These are phyloP conservation scores for Petrophora chlorosata DNA, from an alignment of 2,888 invertebrate genomes.

Conservation along the genomic window DNA sequence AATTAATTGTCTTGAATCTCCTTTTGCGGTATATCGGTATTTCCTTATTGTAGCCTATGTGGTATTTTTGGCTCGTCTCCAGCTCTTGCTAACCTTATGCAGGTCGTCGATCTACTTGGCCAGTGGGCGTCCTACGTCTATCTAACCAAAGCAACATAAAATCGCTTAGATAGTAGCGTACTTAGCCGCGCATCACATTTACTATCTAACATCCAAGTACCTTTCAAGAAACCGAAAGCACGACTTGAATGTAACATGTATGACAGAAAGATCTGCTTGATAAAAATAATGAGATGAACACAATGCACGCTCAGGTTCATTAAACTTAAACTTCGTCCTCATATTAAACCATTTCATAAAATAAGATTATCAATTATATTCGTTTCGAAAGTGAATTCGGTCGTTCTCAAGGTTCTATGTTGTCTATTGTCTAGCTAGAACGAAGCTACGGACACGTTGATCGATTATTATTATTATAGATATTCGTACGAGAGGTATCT, in stretches of 20 bases:
- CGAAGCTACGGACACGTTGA: constrained; percentile 8
- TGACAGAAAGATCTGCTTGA: constrained; percentile 33
- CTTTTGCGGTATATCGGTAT: too few species aligned
- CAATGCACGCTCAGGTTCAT: constrained; percentile 28
- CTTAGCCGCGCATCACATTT: constrained; percentile 1
- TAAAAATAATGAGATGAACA: constrained; percentile 41
- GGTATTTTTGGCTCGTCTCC: too few species aligned
- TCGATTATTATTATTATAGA: constrained; percentile 8
- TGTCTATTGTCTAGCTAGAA: constrained; percentile 27
- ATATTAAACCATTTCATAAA: constrained; percentile 18
- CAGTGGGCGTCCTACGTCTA: not conserved
- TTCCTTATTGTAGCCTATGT: too few species aligned
- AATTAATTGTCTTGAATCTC: too few species aligned
- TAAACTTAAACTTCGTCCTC: constrained; percentile 21
- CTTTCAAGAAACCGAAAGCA: constrained; percentile 23
- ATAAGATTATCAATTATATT: constrained; percentile 27
- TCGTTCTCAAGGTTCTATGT: constrained; percentile 31
- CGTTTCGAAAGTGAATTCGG: constrained; percentile 34
- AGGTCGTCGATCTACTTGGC: too few species aligned
- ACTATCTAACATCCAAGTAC: constrained; percentile 9
- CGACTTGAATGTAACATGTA: constrained; percentile 15
- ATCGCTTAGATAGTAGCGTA: not conserved
- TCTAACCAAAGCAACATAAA: not conserved
- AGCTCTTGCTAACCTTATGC: too few species aligned
- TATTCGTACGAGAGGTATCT: too few species aligned